These are phyloP conservation scores for Hydrotaea cyrtoneurina DNA, from an alignment of 2,888 invertebrate genomes.

Conservation along the genomic window DNA sequence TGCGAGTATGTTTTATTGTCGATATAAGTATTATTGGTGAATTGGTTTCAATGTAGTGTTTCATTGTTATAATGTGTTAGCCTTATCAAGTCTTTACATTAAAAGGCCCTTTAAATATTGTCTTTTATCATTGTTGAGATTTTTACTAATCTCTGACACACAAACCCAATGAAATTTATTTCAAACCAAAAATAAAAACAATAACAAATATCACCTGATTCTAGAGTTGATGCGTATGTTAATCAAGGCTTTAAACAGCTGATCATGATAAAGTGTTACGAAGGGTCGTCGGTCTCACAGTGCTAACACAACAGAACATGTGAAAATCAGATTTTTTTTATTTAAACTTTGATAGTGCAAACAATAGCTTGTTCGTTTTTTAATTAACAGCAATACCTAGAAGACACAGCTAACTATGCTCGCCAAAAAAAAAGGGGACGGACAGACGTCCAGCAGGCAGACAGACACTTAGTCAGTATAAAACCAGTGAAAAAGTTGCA, in stretches of 20 bases:
- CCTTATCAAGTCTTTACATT: too few species aligned
- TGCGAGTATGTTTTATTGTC: too few species aligned
- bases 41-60: too few species aligned
- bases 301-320: too few species aligned
- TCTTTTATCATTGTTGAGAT: not conserved
- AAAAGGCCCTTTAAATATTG: slow-evolving; percentile 23
- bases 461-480: not conserved
- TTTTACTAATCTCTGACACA: not conserved
- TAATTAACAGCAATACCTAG: not conserved
- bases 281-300: not conserved
- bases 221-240: not conserved
- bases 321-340: slow-evolving; percentile 10
- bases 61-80: too few species aligned
- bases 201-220: slow-evolving; percentile 45
- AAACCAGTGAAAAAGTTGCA: too few species aligned
- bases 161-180: too few species aligned
- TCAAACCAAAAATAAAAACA: not conserved
- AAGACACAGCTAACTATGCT: not conserved
- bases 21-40: too few species aligned
- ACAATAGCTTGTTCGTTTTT: slow-evolving; percentile 15
- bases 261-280: slow-evolving; percentile 32
- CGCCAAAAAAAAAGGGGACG: not conserved
- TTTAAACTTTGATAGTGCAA: slow-evolving; percentile 26
- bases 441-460: too few species aligned
- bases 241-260: slow-evolving; percentile 53